Base-by-base conservation (phyloP, 2,888 invertebrate genomes). In the Linyphia triangularis region DNA sequence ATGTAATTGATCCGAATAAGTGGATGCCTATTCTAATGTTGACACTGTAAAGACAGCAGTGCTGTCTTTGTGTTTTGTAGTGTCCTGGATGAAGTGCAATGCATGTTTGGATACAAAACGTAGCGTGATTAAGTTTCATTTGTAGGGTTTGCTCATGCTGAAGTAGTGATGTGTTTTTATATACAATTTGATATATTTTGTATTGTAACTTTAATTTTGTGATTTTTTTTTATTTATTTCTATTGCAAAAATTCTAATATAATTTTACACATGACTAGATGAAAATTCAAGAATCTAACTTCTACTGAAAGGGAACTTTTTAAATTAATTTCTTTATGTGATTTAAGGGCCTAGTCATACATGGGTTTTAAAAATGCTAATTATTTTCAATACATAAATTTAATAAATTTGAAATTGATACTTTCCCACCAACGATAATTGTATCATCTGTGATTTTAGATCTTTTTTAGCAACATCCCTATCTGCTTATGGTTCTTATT, bases 81-180 rank as follows among this genome's bases (percentile, higher is more conserved):
- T 24, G 33, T n/a, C 33, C 59, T 37, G 40, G 28, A 73, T 19
- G 22, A 73, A 33, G 33, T 73, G 77, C 40, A 59, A 57, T 9
- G n/a, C 37, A 40, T 40, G 24, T 77, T 22, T 33, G 19, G 22
- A 59, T 37, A 63, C 22, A 26, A 61, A 73, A 77, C 61, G 30
- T 63, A 26, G 63, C 37, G 26, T 72, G 40, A 37, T 40, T 24
- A 24, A 77, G 24, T 77, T 77, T 77, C 63, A 26, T 77, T 77
- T 77, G 73, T 73, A 77, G 61, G 30, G 61, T 77, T 70, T 70
- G 77, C 77, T 77, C 77, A 77, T 77, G 77, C 61, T 63, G 22
- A 37, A 61, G 77, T 77, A 77, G 77, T 77, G 77, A 40, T 59
- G 26, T 77, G 63, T 33, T 37, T 57, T 37, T 33, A 22, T 43